Evolutionary conservation across 2,888 invertebrate species (phyloP), one percentile per base, ranked within the genome.

Genomic region (Stramonita haemastoma): DNA sequence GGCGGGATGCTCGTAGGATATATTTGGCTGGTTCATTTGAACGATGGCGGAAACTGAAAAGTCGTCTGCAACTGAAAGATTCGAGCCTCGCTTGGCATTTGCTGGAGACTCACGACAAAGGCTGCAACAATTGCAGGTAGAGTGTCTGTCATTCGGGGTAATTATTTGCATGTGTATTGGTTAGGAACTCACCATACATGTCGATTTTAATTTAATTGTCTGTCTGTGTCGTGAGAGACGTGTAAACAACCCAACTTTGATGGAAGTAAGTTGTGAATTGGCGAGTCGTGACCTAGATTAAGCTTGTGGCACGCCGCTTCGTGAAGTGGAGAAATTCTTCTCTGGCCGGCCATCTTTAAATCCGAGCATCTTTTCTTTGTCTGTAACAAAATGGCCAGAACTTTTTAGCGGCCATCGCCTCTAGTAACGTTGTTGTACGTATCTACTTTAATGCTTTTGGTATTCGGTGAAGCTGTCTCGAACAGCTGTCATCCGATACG

Each of bases 11-110:
- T n/a, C 90, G 91, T 5, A 89, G 92, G 46, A 90, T 92, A 17
- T 91, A 91, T 90, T 87, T 92, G 36, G 92, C 91, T 66, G 88
- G 89, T 86, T 92, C 92, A 26, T 92, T 91, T 81, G 92, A 92
- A 87, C 89, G 91, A 22, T 92, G 92, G 92, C 91, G 91, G 89
- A 91, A 91, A 87, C 90, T 92, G 29, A 89, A 91, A 85, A 89
- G 90, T 73, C 87, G 91, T 73, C 89, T 92, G 86, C 90, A 91
- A 89, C 85, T 92, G 79, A 92, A 91, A 91, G 92, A 92, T 89
- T 91, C 91, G 60, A 91, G 91, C 84, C 90, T 92, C 88, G 92
- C 92, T 89, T 92, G 92, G 92, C 92, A 92, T 91, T 91, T 92
- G 91, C 91, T 92, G 91, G 92, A 92, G 91, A 91, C 92, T 91